phyloP scores from a whole-genome alignment of 2,888 invertebrate genomes.

The Agapostemon virescens region DNA sequence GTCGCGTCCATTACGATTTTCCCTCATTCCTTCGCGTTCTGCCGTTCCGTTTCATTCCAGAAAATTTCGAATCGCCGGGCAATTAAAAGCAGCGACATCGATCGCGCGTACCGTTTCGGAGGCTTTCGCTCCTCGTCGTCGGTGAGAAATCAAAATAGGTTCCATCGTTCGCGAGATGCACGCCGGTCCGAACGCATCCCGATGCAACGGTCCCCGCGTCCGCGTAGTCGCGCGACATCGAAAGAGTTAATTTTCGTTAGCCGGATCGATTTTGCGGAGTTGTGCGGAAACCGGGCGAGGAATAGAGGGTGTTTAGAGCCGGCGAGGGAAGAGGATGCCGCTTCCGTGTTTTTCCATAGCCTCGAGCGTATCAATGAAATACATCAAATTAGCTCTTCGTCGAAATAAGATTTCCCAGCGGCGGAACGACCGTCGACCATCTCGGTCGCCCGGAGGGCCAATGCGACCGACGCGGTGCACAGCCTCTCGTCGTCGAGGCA shows the following conservation, averaged over 20 bases:
- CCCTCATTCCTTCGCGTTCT: no score
- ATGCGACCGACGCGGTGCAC: conserved; percentile 8
- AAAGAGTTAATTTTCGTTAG: not conserved
- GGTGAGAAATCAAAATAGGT: no score
- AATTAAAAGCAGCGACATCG: no score
- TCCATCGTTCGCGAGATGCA: no score
- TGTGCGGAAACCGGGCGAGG: not conserved
- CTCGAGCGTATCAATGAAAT: conserved; percentile 72
- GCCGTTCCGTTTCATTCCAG: no score
- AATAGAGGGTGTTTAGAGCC: conserved; percentile 18
- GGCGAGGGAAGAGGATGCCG: conserved; percentile 7
- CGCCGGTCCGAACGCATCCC: no score
- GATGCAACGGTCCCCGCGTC: no score
- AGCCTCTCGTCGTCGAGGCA: conserved; percentile 33
- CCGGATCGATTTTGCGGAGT: not conserved
- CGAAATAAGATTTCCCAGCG: conserved; percentile 77
- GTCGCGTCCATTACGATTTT: not conserved
- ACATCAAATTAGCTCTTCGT: conserved; percentile 73
- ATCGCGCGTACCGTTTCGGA: no score
- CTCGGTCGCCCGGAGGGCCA: conserved; percentile 48
- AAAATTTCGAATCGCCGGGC: no score
- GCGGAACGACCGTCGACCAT: conserved; percentile 58
- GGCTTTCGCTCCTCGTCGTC: no score
- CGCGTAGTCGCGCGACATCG: no score
- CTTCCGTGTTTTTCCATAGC: conserved; percentile 53